Percentiles rank a stretch among this genome's conserved stretches.
phyloP scores from a whole-genome alignment of 2,113 vertebrate genomes.

The Chamaea fasciata region DNA sequence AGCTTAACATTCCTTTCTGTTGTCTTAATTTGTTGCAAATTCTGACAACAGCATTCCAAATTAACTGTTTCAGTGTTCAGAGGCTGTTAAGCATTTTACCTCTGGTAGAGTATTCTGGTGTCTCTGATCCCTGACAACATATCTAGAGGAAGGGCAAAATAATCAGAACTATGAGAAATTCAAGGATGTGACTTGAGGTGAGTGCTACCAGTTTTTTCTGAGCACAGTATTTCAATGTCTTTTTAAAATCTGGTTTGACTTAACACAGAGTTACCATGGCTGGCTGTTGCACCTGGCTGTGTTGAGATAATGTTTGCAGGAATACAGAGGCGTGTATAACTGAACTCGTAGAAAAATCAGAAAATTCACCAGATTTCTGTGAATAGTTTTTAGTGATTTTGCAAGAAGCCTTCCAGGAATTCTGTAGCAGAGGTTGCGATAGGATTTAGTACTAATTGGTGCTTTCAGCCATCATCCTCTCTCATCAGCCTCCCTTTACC shows the following conservation, averaged over 20 bases:
- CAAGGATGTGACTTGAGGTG: background rate
- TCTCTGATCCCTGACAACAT: background rate
- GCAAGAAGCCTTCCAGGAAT: background rate
- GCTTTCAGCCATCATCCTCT: background rate
- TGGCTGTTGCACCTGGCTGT: background rate
- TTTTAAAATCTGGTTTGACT: background rate
- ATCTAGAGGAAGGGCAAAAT: background rate
- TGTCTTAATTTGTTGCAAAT: background rate
- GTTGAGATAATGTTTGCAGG: background rate
- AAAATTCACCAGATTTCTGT: background rate
- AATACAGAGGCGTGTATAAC: background rate
- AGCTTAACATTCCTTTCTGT: accelerated
- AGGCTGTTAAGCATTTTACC: background rate
- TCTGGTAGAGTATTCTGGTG: background rate
- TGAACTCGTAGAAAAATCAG: background rate
- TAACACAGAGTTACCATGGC: background rate
- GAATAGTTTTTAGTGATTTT: background rate
- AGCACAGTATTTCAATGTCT: background rate
- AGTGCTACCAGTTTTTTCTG: background rate
- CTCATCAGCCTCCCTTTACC: background rate
- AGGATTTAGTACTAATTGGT: background rate
- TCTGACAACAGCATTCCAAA: background rate
- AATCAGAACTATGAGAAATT: background rate
- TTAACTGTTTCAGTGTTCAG: background rate
- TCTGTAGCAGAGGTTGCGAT: background rate